phyloP scores from a whole-genome alignment of 2,113 vertebrate species.

The Hippocampus abdominalis region DNA sequence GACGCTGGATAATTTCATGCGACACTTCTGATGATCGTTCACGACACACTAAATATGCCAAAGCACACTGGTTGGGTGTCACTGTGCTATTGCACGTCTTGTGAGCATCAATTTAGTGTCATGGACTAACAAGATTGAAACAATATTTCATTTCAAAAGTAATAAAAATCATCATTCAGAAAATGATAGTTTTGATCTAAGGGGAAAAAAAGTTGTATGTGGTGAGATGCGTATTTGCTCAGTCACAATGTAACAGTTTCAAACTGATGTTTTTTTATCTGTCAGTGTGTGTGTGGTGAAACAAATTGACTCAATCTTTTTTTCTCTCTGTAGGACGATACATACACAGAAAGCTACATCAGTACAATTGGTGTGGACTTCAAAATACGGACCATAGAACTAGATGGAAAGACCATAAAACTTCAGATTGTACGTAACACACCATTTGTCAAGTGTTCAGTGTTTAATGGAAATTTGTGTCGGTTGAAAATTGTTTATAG shows the following conservation, averaged over 20 bases:
- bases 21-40: no score
- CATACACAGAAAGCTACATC: constrained; percentile 99
- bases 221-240: not conserved
- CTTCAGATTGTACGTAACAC: constrained; percentile 96
- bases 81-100: no score
- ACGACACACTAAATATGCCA: no score
- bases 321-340: constrained; percentile 85
- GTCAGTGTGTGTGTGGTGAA: constrained; percentile 6
- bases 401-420: constrained; percentile 99
- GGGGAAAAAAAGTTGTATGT: not conserved
- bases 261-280: not conserved
- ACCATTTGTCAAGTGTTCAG: not conserved
- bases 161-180: no score
- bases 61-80: no score
- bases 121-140: not conserved
- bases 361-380: constrained; percentile 99
- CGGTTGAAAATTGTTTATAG: no score
- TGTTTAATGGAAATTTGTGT: not conserved
- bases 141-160: not conserved
- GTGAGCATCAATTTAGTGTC: no score
- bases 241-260: not conserved
- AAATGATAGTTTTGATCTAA: not conserved
- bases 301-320: constrained; percentile 20
- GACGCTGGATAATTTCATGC: no score
- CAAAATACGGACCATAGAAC: constrained; percentile 99